Base-by-base conservation (phyloP, 2,888 invertebrate genomes). In the Crocallis elinguaria region DNA sequence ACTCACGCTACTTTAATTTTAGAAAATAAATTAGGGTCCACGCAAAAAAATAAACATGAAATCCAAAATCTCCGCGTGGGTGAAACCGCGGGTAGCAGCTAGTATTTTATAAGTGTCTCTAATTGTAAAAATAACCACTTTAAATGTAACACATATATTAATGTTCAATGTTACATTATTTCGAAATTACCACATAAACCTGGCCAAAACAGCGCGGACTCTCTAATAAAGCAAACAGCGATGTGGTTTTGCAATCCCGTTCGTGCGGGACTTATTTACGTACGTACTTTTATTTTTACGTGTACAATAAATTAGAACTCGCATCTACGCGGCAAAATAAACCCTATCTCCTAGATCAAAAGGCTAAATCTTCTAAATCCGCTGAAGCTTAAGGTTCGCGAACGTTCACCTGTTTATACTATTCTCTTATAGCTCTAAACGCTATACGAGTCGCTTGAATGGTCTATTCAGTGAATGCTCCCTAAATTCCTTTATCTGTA, bases 251-350 rank as follows among this genome's bases (percentile, higher is more conserved):
- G 53, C 53, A 53, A 53, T 53, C 42, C 48, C 43, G 53, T 43
- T 43, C 38, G 33, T 36, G 36, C 52, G 46, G 32, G 52, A 48
- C 53, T 48, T 53, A 53, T 53, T 56, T 56, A 56, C 43, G 41
- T 43, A 43, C 21, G 38, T 56, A 48, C 50, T 51, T 56, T 51
- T 56, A 56, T 56, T 56, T 55, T 56, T 53, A 50, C 49, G 42
- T 56, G 29, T 46, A 50, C 55, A 50, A 48, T 56, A 53, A 53
- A 53, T 53, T 56, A 56, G 46, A 43, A 43, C 37, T 42, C 16
- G n/a, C 16, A 19, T 11, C 19, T 35, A 5, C 35, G 23, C 0
- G 0, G 7, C 11, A 30, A 48, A 46, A 35, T 44, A 23, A 17
- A 38, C 50, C 23, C 16, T 56, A 33, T 30, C 2, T 7, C 29